Percentiles rank a stretch among this genome's conserved stretches.
Evolutionary conservation across 2,113 vertebrate species (phyloP).

Genomic region (Chelonoidis abingdonii): DNA sequence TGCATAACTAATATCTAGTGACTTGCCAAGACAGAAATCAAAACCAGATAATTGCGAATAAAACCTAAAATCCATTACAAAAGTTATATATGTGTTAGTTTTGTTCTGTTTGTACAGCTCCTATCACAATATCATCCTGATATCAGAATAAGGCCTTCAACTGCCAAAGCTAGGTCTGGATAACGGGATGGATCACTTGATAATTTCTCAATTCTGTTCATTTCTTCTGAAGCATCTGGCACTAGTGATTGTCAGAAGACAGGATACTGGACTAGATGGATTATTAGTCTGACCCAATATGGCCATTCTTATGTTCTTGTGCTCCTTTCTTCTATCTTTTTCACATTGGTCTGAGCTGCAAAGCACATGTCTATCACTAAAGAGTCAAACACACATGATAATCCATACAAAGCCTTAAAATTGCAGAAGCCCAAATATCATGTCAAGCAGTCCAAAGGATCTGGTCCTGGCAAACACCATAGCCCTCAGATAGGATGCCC

Average conservation of each 20-base stretch:
- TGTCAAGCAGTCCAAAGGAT: neutral
- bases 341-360: neutral
- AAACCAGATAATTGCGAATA: neutral
- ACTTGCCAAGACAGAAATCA: neutral
- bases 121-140: neutral
- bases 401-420: neutral
- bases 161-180: no score
- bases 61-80: neutral
- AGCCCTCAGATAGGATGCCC: neutral
- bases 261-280: neutral
- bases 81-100: neutral
- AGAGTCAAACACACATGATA: neutral
- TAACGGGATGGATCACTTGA: no score
- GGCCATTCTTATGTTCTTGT: neutral
- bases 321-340: neutral
- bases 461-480: neutral
- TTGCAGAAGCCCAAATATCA: neutral
- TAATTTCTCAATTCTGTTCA: no score
- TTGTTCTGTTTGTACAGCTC: neutral
- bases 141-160: neutral
- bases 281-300: neutral
- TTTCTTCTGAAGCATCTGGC: no score
- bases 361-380: neutral
- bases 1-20: neutral
- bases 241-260: no score